These are phyloP conservation scores for Habroteleia sp. DNA, from an alignment of 2,888 invertebrate genomes.

Conservation along the genomic window DNA sequence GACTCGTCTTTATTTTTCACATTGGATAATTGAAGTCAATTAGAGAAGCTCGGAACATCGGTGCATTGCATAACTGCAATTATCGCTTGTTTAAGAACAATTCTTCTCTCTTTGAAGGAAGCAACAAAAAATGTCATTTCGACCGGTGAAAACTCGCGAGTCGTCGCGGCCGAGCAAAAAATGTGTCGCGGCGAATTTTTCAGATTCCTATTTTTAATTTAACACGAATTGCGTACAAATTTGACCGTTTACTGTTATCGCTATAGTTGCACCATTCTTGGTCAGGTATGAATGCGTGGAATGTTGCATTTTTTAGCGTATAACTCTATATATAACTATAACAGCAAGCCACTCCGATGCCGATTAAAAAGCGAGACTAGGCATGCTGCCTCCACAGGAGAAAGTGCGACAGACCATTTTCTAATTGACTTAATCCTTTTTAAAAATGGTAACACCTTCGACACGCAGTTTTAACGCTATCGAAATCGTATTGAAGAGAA, in stretches of 20 bases:
- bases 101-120: too few relatives aligned
- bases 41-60: too few relatives aligned
- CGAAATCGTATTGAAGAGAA: slow-evolving; percentile 49
- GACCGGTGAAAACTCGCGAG: too few relatives aligned
- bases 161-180: neutral
- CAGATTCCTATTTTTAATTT: slow-evolving; percentile 13
- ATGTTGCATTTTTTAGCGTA: slow-evolving; percentile 48
- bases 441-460: slow-evolving; percentile 70
- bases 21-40: too few relatives aligned
- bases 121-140: too few relatives aligned
- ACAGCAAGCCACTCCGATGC: slow-evolving; percentile 45
- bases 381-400: slow-evolving; percentile 64
- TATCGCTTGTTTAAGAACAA: too few relatives aligned
- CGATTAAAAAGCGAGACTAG: slow-evolving; percentile 63
- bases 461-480: slow-evolving; percentile 31
- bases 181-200: slow-evolving; percentile 5
- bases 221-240: slow-evolving; percentile 16
- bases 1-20: too few relatives aligned
- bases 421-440: slow-evolving; percentile 77
- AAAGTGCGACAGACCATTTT: slow-evolving; percentile 77
- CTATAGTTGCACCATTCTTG: slow-evolving; percentile 36
- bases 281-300: slow-evolving; percentile 29
- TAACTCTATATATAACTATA: too few relatives aligned
- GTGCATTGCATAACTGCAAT: too few relatives aligned
- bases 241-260: slow-evolving; percentile 17